These are phyloP conservation scores for Portevinia maculata DNA, from an alignment of 2,888 invertebrate genomes.

Conservation along the genomic window DNA sequence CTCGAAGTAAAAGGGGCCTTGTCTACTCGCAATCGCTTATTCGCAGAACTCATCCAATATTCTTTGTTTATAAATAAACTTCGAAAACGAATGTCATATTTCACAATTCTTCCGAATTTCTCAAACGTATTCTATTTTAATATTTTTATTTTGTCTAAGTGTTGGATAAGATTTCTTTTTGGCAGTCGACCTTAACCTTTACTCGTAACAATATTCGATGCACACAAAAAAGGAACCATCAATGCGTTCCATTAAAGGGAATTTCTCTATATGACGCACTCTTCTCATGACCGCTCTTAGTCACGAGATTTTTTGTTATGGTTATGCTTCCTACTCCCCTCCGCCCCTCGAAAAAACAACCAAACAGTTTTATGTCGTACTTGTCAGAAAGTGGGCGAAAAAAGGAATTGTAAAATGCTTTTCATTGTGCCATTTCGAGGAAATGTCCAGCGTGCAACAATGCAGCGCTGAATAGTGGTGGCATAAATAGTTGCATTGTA, in stretches of 20 bases:
- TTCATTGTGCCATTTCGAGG: constrained; percentile 50
- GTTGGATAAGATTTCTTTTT: constrained; percentile 8
- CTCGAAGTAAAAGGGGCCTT: neutral
- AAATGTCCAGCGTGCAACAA: constrained; percentile 51
- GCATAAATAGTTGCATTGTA: constrained; percentile 31
- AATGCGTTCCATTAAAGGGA: constrained; percentile 40
- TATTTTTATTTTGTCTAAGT: neutral
- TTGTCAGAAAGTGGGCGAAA: constrained; percentile 19
- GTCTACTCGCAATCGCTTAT: neutral
- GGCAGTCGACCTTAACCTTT: constrained; percentile 54
- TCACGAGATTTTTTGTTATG: constrained; percentile 54
- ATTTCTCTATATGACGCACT: constrained; percentile 51
- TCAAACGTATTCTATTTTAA: constrained; percentile 2
- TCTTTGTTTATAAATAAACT: constrained; percentile 9
- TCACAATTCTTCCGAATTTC: constrained; percentile 15
- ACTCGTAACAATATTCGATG: constrained; percentile 3
- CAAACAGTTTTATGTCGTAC: neutral
- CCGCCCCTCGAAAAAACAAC: neutral
- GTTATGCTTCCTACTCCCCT: constrained; percentile 6
- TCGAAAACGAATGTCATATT: constrained; percentile 12
- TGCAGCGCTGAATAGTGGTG: constrained; percentile 1
- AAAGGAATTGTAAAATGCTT: constrained; percentile 23
- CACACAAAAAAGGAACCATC: constrained; percentile 9
- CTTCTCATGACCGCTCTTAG: constrained; percentile 44
- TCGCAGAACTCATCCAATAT: neutral